Base-by-base conservation (phyloP, 2,888 invertebrate genomes). In the Parnassius apollo region DNA sequence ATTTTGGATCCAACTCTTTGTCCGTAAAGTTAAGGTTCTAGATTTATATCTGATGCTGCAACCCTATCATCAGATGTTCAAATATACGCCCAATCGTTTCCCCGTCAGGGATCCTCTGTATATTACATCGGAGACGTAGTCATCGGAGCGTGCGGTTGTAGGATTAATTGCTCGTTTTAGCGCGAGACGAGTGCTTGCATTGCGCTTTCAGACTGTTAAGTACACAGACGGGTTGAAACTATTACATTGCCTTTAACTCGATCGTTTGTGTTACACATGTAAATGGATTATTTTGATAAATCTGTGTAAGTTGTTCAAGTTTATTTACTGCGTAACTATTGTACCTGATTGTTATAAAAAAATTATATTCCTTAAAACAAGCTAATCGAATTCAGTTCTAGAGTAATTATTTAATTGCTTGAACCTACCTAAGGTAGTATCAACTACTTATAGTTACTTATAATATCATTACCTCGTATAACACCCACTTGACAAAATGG, bases 11-110 rank as follows among this genome's bases (percentile, higher is more conserved):
- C 4, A 35, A 35, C 35, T 35, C 7, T 2, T 25, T 25, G 35
- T 35, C 35, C 35, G 35, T 35, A 35, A 35, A 35, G 35, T 35
- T 0, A 35, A 35, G 35, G 9, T 51, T 25, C 9, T 7, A 2
- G 10, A 2, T 18, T 50, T 18, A 42, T 9, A 11, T 10, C 12
- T 48, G n/a, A 48, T 18, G n/a, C 18, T 42, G 42, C 60, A 60
- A 55, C 60, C 60, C 60, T 58, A 58, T 79, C 86, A 88, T 85
- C 86, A 89, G 86, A 84, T 88, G 86, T 85, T 88, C 83, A 86
- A 85, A 85, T 86, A 85, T 82, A 85, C 80, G 72, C 77, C 75
- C 73, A 77, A 76, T 76, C 72, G 78, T 75, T 78, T 78, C 77
- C 76, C 77, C 75, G 70, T 68, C 71, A 74, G 80, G 76, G 77